Conservation (phyloP, 2,113 vertebrate species). For the Buteo buteo region DNA sequence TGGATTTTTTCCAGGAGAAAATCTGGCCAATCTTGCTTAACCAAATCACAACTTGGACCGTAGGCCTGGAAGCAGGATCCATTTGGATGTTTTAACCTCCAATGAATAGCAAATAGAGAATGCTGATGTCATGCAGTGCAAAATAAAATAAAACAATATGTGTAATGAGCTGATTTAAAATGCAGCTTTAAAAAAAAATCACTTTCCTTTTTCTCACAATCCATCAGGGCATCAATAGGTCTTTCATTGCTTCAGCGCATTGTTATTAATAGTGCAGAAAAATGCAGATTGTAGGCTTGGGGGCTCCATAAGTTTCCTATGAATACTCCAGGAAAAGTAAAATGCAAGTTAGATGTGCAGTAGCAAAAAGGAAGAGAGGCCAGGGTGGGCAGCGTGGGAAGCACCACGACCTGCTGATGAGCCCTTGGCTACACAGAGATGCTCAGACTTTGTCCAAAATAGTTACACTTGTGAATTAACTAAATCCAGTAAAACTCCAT, state of each 20-base stretch:
- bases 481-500: background rate
- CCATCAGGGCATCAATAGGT: background rate
- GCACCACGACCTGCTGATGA: rapidly evolving
- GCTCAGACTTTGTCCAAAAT: background rate
- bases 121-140: constrained; percentile 13
- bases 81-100: constrained; percentile 46
- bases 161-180: constrained; percentile 48
- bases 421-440: background rate
- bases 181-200: background rate
- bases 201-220: constrained; percentile 1
- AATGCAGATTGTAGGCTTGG: background rate
- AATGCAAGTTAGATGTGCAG: background rate
- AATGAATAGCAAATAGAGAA: constrained; percentile 29
- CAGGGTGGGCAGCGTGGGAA: background rate
- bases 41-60: constrained; percentile 13
- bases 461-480: background rate
- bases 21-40: constrained; percentile 12
- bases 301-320: background rate
- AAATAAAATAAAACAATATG: constrained; percentile 43
- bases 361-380: background rate
- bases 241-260: background rate
- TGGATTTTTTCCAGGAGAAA: constrained; percentile 39
- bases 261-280: constrained; percentile 3
- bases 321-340: background rate
- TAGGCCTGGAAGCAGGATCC: constrained; percentile 12